Evolutionary conservation across 2,888 invertebrate genomes (phyloP).

Genomic region (Pristionchus mayeri): DNA sequence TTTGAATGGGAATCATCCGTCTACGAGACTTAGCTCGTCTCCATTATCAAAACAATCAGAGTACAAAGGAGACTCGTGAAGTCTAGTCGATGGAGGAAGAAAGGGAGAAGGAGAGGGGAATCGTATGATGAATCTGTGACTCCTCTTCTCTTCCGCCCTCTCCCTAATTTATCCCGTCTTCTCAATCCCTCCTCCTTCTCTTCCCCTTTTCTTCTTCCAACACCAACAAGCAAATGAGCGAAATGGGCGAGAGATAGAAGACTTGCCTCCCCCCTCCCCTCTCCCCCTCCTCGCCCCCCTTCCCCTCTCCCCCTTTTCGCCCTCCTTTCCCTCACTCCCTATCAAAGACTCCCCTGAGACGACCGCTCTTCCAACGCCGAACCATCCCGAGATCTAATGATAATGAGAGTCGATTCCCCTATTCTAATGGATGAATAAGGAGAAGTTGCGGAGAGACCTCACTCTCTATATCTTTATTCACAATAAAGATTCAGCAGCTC

Average conservation of each 20-base stretch:
- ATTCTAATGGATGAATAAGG: background rate
- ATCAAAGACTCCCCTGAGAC: slow-evolving; percentile 5
- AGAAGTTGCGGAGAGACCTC: too few relatives aligned
- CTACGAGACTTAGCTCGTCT: too few relatives aligned
- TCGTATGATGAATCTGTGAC: slow-evolving; percentile 10
- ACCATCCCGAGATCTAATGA: slow-evolving; percentile 4
- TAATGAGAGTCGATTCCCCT: background rate
- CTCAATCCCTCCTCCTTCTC: background rate
- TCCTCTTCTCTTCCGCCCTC: background rate
- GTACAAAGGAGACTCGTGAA: too few relatives aligned
- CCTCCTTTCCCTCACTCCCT: too few relatives aligned
- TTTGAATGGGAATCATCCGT: too few relatives aligned
- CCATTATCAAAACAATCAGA: too few relatives aligned
- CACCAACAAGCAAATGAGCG: slow-evolving; percentile 21
- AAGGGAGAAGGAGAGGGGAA: slow-evolving; percentile 13
- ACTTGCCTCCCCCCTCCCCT: background rate
- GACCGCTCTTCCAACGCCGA: background rate
- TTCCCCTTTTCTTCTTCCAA: slow-evolving; percentile 10
- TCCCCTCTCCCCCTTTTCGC: background rate
- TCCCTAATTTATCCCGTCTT: slow-evolving; percentile 29
- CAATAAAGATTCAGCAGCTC: background rate
- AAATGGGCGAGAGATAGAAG: slow-evolving; percentile 12
- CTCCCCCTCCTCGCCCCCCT: background rate
- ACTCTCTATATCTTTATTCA: background rate
- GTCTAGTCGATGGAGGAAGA: background rate